Evolutionary conservation across 2,888 invertebrate genomes (phyloP).

Genomic region (Acleris cristana): DNA sequence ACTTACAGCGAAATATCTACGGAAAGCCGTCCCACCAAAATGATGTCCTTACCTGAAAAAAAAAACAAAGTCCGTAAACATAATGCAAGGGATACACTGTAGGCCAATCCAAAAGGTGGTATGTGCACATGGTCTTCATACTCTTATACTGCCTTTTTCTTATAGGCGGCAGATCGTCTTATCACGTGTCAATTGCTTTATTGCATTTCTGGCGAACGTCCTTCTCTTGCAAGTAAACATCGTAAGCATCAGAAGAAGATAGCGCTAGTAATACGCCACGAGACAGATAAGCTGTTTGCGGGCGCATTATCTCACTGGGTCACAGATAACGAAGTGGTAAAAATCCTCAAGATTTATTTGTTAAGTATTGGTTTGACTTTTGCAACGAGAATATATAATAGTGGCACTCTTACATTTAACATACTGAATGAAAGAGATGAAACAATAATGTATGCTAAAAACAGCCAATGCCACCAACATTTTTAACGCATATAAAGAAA

Average conservation of each 20-base stretch:
- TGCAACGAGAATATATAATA: constrained; percentile 9
- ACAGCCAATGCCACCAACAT: no score
- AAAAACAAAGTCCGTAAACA: constrained; percentile 33
- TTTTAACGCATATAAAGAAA: no score
- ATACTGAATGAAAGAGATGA: no score
- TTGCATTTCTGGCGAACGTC: constrained; percentile 23
- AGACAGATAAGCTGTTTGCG: constrained; percentile 37
- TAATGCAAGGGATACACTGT: constrained; percentile 23
- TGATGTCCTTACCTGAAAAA: constrained; percentile 34
- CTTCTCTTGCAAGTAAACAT: constrained; percentile 5
- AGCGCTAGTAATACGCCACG: constrained; percentile 10
- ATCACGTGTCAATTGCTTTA: constrained; percentile 32
- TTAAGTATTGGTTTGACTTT: constrained; percentile 8
- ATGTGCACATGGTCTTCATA: no score
- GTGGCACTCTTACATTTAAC: no score
- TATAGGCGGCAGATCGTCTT: neutral
- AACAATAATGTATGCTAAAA: no score
- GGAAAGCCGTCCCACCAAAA: constrained; percentile 27
- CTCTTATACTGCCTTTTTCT: no score
- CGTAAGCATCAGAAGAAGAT: constrained; percentile 18
- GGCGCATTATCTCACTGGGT: constrained; percentile 49
- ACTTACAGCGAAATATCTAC: constrained; percentile 7
- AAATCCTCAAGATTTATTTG: constrained; percentile 42
- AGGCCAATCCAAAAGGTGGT: no score
- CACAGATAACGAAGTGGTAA: constrained; percentile 47